phyloP scores from a whole-genome alignment of 2,113 vertebrate genomes.

The Silurus meridionalis region DNA sequence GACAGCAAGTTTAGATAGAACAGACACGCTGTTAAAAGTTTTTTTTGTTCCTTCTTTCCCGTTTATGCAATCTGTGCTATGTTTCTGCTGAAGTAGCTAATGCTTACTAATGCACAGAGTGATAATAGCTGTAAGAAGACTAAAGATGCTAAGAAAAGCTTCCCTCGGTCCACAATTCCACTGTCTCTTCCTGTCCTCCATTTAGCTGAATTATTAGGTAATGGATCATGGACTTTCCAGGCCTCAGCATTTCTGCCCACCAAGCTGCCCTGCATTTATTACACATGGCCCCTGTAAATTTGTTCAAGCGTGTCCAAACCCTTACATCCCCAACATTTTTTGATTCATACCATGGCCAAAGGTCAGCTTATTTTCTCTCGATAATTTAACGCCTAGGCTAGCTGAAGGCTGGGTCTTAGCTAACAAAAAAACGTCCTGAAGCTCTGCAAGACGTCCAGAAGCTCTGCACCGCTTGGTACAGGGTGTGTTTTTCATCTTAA shows the following conservation, averaged over 20 bases:
- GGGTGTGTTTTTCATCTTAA: neutral
- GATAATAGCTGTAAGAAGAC: neutral
- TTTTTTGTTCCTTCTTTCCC: neutral
- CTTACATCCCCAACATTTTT: conserved; percentile 38
- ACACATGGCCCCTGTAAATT: conserved; percentile 41
- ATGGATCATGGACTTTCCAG: conserved; percentile 61
- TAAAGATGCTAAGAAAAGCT: neutral
- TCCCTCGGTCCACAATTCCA: conserved; percentile 1
- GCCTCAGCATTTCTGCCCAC: conserved; percentile 63
- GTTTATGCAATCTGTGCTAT: neutral
- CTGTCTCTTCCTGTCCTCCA: conserved; percentile 27
- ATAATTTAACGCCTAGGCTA: conserved; percentile 54
- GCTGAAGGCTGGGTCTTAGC: conserved; percentile 23
- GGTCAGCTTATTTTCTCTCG: conserved; percentile 54
- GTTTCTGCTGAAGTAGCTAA: neutral
- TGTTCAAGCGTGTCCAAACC: neutral
- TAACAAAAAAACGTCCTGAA: neutral
- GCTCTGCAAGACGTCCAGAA: neutral
- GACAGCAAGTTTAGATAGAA: neutral
- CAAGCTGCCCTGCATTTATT: conserved; percentile 60
- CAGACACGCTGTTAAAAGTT: neutral
- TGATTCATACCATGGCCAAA: conserved; percentile 57
- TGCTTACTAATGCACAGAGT: neutral
- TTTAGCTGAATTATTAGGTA: conserved; percentile 60
- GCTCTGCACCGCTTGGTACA: neutral